Evolutionary conservation across 1,140 invertebrate species (phyloP), one percentile per base, ranked within the genome.

Genomic region (Drosophila lacteicornis): DNA sequence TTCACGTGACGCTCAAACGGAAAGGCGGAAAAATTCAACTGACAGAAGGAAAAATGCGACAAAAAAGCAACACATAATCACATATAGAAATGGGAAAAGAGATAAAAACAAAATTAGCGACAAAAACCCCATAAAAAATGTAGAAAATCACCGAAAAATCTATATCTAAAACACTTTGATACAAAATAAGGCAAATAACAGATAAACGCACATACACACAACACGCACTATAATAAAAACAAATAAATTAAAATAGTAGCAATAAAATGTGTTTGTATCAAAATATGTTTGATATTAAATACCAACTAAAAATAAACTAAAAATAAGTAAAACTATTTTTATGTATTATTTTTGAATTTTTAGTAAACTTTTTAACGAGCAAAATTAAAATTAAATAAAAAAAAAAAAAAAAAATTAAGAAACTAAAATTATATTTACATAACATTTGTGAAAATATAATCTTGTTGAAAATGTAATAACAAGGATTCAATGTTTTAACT

Each of bases 1-100:
- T 87, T 87, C 84, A 90, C 84, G 85, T 84, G 84, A 87, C 79
- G 67, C 19, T 58, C 33, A 56, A 56, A 56, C 49, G 33, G 45
- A 74, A 74, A 74, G 38, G 67, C 70, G 70, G 70, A 73, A 74
- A 56, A 74, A 74, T 43, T 60, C 55, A 30, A 33, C 7, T 60
- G 62, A 42, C 66, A 43, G 38, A 46, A 3, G 30, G 22, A 56
- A 46, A 30, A n/a, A 25, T 13, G 36, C 9, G 11, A 11, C 30
- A 17, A 51, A 25, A 45, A 22, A 46, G n/a, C 17, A 55, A 43
- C n/a, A 50, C 40, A 45, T 13, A 27, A 8, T 6, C 6, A 25
- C 6, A 55, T 55, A 55, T 25, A 40, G 13, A 46, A 53, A 9
- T 22, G 38, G 30, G 13, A 13, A 38, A 51, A 53, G 15, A 53